phyloP scores from a whole-genome alignment of 2,113 vertebrate genomes.

The Balaenoptera acutorostrata region DNA sequence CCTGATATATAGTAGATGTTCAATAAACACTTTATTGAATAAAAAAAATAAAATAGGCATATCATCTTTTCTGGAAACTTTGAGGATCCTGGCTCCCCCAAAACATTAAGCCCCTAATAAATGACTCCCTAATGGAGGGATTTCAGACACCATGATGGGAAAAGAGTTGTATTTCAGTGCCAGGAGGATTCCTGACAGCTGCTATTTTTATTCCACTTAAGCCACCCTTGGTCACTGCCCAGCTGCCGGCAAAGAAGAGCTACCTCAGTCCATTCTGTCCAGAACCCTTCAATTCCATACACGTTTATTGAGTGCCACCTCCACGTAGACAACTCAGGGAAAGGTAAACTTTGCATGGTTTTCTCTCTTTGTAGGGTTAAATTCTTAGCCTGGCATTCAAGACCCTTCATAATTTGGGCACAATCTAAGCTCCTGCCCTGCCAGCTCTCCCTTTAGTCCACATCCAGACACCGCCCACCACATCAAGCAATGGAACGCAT shows the following conservation, averaged over 20 bases:
- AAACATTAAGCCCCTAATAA: not conserved
- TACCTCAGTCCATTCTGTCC: not conserved
- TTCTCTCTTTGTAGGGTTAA: not conserved
- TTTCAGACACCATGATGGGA: too few relatives aligned
- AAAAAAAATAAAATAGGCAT: not conserved
- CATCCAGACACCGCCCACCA: not conserved
- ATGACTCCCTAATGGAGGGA: not conserved
- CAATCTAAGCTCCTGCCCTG: not conserved
- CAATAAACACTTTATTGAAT: not conserved
- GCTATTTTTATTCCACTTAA: not conserved
- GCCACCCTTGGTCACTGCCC: not conserved
- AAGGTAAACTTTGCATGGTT: not conserved
- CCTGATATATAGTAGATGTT: not conserved
- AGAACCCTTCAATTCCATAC: not conserved
- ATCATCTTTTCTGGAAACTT: not conserved
- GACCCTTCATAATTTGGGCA: not conserved
- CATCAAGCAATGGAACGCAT: not conserved
- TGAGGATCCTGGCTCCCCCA: not conserved
- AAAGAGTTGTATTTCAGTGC: not conserved
- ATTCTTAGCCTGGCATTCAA: not conserved
- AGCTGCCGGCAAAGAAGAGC: not conserved
- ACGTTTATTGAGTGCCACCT: not conserved
- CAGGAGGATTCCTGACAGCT: not conserved
- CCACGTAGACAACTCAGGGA: too few relatives aligned
- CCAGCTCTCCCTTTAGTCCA: not conserved